These are phyloP conservation scores for Cyprinodon tularosa DNA, from an alignment of 2,113 vertebrate genomes.

Conservation along the genomic window DNA sequence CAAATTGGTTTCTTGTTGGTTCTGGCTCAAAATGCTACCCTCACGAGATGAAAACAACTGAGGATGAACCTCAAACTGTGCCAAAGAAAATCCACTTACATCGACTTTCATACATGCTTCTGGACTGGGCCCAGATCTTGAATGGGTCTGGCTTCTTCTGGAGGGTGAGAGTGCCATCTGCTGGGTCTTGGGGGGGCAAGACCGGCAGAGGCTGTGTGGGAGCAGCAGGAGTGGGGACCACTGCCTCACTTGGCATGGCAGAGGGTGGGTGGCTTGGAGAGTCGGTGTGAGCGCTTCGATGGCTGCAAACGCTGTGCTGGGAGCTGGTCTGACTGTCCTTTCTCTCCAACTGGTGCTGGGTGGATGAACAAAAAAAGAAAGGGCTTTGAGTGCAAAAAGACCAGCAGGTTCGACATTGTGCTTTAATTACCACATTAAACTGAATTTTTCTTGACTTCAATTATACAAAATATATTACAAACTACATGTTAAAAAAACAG, in stretches of 20 bases:
- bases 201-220: slow-evolving; percentile 80
- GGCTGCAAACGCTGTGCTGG: slow-evolving; percentile 96
- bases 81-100: slow-evolving; percentile 82
- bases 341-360: slow-evolving; percentile 94
- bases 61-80: not conserved
- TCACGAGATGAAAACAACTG: not conserved
- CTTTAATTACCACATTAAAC: too few relatives aligned
- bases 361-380: slow-evolving; percentile 36
- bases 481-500: too few relatives aligned
- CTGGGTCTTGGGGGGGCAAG: slow-evolving; percentile 82
- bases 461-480: too few relatives aligned
- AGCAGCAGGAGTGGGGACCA: slow-evolving; percentile 72
- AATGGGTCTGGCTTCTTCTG: slow-evolving; percentile 98
- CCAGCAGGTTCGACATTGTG: not conserved
- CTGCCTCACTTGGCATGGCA: slow-evolving; percentile 79
- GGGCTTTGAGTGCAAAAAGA: slow-evolving; percentile 13
- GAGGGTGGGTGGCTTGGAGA: slow-evolving; percentile 88
- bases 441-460: too few relatives aligned
- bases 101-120: slow-evolving; percentile 99
- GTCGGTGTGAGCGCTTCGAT: slow-evolving; percentile 91
- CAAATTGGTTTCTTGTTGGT: not conserved
- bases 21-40: not conserved
- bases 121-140: slow-evolving; percentile 99
- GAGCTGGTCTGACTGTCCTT: slow-evolving; percentile 99
- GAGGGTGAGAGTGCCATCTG: slow-evolving; percentile 86